These are phyloP conservation scores for Struthidea cinerea DNA, from an alignment of 2,113 vertebrate genomes.

Conservation along the genomic window DNA sequence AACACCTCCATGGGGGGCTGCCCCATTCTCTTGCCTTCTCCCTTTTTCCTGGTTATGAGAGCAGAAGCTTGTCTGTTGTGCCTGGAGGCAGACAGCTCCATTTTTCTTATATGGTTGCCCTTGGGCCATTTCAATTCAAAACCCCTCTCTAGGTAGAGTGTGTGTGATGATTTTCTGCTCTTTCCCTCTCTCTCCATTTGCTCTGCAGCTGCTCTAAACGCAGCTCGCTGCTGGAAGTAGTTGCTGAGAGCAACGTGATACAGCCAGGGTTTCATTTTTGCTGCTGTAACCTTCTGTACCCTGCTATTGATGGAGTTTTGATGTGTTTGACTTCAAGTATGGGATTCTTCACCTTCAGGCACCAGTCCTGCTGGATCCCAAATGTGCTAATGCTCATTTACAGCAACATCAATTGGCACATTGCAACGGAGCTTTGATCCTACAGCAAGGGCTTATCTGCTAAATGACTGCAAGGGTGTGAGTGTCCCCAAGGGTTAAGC, in stretches of 20 bases:
- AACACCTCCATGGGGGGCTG: fast-evolving
- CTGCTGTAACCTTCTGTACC: constrained; percentile 9
- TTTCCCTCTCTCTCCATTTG: background rate
- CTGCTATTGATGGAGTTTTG: constrained; percentile 1
- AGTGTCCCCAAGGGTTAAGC: constrained; percentile 3
- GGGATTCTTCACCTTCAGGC: constrained; percentile 28
- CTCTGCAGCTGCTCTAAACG: background rate
- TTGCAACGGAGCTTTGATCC: background rate
- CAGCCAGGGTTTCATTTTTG: background rate
- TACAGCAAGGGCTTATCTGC: background rate
- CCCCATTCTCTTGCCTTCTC: background rate
- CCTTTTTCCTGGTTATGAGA: background rate
- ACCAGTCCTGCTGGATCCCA: constrained; percentile 24
- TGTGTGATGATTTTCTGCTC: background rate
- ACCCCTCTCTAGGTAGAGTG: background rate
- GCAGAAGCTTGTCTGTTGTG: background rate
- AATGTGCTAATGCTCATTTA: constrained; percentile 37
- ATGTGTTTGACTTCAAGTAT: constrained; percentile 7
- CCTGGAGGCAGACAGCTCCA: background rate
- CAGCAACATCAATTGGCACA: background rate
- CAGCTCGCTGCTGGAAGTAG: constrained; percentile 6
- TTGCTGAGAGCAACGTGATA: constrained; percentile 13
- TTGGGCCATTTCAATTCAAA: background rate
- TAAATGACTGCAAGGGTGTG: background rate
- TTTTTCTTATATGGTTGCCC: background rate